phyloP scores from a whole-genome alignment of 2,113 vertebrate genomes.

The Cheirogaleus medius region DNA sequence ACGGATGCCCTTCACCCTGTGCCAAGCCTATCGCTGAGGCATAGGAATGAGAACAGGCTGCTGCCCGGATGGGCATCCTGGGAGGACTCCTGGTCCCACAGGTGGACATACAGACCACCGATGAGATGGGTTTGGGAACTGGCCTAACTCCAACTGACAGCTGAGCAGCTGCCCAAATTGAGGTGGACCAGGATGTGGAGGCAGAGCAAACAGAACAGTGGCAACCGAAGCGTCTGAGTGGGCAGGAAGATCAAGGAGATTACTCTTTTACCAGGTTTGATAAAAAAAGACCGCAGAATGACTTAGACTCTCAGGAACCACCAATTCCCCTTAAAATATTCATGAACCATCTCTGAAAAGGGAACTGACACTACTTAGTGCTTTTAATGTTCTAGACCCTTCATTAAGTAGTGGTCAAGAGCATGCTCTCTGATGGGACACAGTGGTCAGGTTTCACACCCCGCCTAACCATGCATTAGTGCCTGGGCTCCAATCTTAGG shows the following conservation, averaged over 20 bases:
- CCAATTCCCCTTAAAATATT: neutral
- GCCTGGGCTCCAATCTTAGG: neutral
- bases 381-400: neutral
- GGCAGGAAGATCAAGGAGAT: neutral
- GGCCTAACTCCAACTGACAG: neutral
- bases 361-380: neutral
- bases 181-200: neutral
- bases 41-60: neutral
- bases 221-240: neutral
- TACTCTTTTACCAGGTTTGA: neutral
- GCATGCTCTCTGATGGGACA: neutral
- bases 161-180: neutral
- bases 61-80: neutral
- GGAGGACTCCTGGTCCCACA: neutral
- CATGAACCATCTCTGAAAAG: neutral
- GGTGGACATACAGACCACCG: fast-evolving
- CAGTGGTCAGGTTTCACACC: neutral
- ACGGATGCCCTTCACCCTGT: neutral
- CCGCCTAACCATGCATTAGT: neutral
- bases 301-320: neutral
- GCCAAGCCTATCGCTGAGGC: neutral
- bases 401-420: too few relatives aligned
- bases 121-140: neutral
- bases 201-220: neutral
- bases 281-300: neutral